Conservation (phyloP, 2,797 vertebrate species). For the Epinephelus awoara region DNA sequence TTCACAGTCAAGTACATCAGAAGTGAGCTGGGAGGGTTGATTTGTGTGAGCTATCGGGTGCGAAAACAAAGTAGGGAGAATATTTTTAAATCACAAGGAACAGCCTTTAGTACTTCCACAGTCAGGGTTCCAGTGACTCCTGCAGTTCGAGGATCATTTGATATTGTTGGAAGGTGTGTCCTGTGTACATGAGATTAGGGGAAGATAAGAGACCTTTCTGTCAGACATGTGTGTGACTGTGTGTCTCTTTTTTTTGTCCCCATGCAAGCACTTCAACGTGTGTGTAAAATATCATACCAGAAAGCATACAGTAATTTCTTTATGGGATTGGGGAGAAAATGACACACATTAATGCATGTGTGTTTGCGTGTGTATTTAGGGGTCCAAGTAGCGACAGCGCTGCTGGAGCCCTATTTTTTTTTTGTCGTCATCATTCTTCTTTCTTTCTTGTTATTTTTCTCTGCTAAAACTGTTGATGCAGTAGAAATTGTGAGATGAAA, state of each 20-base stretch:
- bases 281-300: neutral
- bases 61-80: neutral
- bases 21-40: neutral
- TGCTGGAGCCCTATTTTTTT: too few relatives aligned
- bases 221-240: neutral
- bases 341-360: neutral
- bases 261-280: neutral
- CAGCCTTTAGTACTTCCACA: constrained; percentile 4
- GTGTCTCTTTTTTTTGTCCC: neutral
- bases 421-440: too few relatives aligned
- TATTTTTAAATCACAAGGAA: neutral
- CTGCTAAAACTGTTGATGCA: too few relatives aligned
- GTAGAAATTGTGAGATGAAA: too few relatives aligned
- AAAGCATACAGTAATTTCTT: neutral
- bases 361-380: neutral
- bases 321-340: neutral
- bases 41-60: neutral
- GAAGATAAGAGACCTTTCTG: neutral
- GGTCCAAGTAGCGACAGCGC: too few relatives aligned
- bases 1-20: neutral
- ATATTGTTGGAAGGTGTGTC: neutral
- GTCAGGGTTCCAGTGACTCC: neutral
- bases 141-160: neutral
- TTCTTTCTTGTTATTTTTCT: too few relatives aligned
- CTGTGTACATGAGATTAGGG: neutral